Conservation (phyloP, 2,797 vertebrate species). For the Tenualosa ilisha region DNA sequence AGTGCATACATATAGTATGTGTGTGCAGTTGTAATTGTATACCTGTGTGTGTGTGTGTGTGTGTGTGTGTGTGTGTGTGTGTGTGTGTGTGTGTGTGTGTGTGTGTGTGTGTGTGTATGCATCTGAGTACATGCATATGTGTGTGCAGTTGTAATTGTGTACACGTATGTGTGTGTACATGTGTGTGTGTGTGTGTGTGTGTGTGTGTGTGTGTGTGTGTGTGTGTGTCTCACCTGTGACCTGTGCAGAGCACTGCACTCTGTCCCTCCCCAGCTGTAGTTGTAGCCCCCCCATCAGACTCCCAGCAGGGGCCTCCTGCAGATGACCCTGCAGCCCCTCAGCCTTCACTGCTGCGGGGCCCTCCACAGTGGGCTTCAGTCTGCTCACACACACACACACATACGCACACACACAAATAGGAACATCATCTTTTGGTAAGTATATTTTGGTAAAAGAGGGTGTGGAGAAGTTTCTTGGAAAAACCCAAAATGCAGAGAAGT, state of each 20-base stretch:
- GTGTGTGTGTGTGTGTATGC: background rate
- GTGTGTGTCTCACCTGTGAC: constrained; percentile 78
- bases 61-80: background rate
- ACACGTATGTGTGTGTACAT: background rate
- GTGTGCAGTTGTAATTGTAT: background rate
- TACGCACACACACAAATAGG: background rate
- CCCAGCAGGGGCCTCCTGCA: constrained; percentile 25
- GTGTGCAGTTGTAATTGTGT: background rate
- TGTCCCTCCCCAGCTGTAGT: constrained; percentile 83
- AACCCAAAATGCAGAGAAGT: no score
- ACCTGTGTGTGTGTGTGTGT: background rate
- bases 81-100: background rate
- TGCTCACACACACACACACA: constrained; percentile 54
- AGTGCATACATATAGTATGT: background rate
- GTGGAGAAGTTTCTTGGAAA: no score
- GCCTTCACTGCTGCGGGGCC: constrained; percentile 49
- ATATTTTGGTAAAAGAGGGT: background rate
- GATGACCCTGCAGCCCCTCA: constrained; percentile 19
- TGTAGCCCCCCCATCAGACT: constrained; percentile 76
- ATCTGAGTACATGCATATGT: background rate
- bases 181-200: background rate
- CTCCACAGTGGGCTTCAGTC: constrained; percentile 66
- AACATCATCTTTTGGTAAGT: background rate
- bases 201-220: background rate
- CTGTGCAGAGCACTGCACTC: constrained; percentile 79